Evolutionary conservation across 2,888 invertebrate genomes (phyloP).

Genomic region (Colletes collaris): DNA sequence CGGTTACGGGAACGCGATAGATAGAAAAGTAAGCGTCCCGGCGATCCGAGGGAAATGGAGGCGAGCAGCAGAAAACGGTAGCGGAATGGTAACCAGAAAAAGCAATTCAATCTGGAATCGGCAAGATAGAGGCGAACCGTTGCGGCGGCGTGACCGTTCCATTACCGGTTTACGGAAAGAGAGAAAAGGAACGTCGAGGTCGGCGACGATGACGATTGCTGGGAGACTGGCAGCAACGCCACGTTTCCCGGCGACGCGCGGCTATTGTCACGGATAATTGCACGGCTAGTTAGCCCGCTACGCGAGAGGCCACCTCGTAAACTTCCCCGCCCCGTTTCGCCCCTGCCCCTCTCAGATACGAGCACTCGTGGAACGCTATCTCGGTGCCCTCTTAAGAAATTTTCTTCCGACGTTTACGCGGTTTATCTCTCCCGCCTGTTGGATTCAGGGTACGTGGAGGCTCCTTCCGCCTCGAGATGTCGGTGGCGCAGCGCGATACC

Average conservation of each 20-base stretch:
- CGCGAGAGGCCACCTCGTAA: constrained; percentile 43
- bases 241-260: constrained; percentile 49
- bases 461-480: not conserved
- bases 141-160: constrained; percentile 71
- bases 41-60: constrained; percentile 1
- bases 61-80: constrained; percentile 8
- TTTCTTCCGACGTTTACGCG: constrained; percentile 46
- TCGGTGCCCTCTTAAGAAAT: constrained; percentile 47
- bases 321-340: not conserved
- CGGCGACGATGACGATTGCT: constrained; percentile 20
- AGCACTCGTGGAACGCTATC: constrained; percentile 19
- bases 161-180: constrained; percentile 67
- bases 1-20: constrained; percentile 18
- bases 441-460: not conserved
- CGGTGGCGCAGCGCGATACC: constrained; percentile 15
- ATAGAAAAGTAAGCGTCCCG: constrained; percentile 25
- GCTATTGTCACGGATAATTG: constrained; percentile 66
- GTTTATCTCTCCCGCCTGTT: constrained; percentile 24
- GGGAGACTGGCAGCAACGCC: constrained; percentile 34
- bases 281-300: constrained; percentile 55
- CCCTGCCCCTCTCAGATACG: not conserved
- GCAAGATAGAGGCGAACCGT: constrained; percentile 69
- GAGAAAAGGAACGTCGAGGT: constrained; percentile 53
- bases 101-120: constrained; percentile 76
- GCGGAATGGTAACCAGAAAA: constrained; percentile 65